Conservation (phyloP, 2,797 vertebrate species). For the Parotocinclus haroldoi region DNA sequence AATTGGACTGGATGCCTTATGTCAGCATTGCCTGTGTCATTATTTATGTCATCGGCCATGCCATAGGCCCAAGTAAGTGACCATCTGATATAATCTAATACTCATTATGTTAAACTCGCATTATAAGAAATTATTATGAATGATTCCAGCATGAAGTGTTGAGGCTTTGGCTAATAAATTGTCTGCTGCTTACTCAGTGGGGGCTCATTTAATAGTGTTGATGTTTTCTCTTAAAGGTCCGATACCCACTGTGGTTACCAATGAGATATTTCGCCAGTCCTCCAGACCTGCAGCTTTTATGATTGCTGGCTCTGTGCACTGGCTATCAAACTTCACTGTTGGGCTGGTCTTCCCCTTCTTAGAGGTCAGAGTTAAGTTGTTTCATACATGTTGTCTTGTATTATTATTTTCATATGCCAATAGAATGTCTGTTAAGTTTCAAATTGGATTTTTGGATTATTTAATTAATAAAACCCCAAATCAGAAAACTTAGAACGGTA, state of each 20-base stretch:
- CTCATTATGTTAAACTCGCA: too few species aligned
- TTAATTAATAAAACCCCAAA: too few species aligned
- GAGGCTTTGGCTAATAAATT: too few species aligned
- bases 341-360: slow-evolving; percentile 89
- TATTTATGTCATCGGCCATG: slow-evolving; percentile 84
- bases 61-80: slow-evolving; percentile 89
- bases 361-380: slow-evolving; percentile 68
- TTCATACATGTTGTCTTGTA: background rate
- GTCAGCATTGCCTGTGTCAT: slow-evolving; percentile 85
- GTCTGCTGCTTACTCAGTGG: too few species aligned
- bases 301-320: slow-evolving; percentile 90
- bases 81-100: slow-evolving; percentile 33
- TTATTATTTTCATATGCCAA: too few species aligned
- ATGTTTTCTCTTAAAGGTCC: slow-evolving; percentile 71
- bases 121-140: too few species aligned
- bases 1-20: slow-evolving; percentile 82
- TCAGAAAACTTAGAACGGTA: too few species aligned
- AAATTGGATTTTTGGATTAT: too few species aligned
- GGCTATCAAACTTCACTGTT: slow-evolving; percentile 88
- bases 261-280: slow-evolving; percentile 91
- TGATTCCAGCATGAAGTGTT: too few species aligned
- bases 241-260: slow-evolving; percentile 84
- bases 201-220: background rate
- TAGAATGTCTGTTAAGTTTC: too few species aligned
- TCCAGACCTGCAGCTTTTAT: slow-evolving; percentile 88